These are phyloP conservation scores for Cyclura pinguis DNA, from an alignment of 2,797 vertebrate species.

Conservation along the genomic window DNA sequence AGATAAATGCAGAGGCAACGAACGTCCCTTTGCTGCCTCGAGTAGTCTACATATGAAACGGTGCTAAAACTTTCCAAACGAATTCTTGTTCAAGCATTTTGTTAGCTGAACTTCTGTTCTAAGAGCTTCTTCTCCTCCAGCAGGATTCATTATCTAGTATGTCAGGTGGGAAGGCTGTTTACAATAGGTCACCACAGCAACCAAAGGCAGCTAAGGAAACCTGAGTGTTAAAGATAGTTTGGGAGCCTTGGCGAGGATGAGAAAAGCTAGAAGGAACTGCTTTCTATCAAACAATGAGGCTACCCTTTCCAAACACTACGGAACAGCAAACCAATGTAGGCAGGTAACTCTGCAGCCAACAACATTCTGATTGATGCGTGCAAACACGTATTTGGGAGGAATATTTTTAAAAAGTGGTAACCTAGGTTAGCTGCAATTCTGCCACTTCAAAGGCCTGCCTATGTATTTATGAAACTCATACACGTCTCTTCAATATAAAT, in stretches of 20 bases:
- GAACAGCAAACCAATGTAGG: not conserved
- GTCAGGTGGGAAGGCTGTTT: conserved; percentile 15
- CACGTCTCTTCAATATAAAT: not conserved
- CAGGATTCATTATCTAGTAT: not conserved
- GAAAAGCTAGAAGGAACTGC: too few species aligned
- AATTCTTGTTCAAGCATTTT: conserved; percentile 9
- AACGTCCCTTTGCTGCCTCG: not conserved
- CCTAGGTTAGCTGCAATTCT: too few species aligned
- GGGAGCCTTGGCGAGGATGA: not conserved
- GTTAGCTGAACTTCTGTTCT: not conserved
- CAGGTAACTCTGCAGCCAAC: too few species aligned
- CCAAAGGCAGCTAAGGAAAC: not conserved
- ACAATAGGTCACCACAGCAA: conserved; percentile 27
- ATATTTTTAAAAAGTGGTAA: too few species aligned
- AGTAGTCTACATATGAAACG: not conserved
- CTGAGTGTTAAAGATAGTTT: not conserved
- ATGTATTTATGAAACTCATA: too few species aligned
- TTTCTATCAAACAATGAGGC: not conserved
- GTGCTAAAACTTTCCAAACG: not conserved
- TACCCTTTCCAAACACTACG: not conserved
- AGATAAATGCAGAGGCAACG: conserved; percentile 1
- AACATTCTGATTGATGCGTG: not conserved
- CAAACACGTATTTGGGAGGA: not conserved
- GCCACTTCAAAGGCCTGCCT: too few species aligned
- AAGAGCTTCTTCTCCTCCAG: not conserved